Conservation (phyloP, 2,113 vertebrate genomes). For the Chionodraco myersi region DNA sequence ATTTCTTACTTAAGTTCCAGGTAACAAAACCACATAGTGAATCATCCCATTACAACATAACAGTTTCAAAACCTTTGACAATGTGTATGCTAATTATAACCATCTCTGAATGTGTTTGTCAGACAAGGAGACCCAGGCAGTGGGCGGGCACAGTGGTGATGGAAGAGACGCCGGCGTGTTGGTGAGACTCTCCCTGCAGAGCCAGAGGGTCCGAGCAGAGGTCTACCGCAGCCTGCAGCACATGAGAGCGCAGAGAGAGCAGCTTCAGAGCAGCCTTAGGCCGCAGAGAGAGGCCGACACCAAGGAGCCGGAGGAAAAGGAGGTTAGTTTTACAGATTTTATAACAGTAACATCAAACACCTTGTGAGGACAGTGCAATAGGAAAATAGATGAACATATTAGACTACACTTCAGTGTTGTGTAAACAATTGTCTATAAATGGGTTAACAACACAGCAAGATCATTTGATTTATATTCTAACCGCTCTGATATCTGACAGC, state of each 20-base stretch:
- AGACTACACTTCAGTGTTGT: neutral
- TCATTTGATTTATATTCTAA: no score
- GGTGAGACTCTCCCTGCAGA: conserved; percentile 84
- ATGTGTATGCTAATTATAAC: neutral
- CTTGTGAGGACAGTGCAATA: neutral
- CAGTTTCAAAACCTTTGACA: neutral
- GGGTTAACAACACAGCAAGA: neutral
- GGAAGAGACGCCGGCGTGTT: conserved; percentile 50
- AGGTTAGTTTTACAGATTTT: conserved; percentile 37
- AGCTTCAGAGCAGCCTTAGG: conserved; percentile 83
- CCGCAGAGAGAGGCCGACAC: conserved; percentile 22
- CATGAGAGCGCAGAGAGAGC: conserved; percentile 85
- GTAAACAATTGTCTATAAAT: neutral
- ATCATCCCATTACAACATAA: neutral
- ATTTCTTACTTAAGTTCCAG: neutral
- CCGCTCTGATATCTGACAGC: neutral
- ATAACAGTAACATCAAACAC: neutral
- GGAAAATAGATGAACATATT: neutral
- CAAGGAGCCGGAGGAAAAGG: conserved; percentile 1
- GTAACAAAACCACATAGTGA: neutral
- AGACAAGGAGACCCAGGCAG: conserved; percentile 49
- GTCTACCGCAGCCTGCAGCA: conserved; percentile 86
- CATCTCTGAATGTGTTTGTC: conserved; percentile 2
- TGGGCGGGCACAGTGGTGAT: conserved; percentile 12
- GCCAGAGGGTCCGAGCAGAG: conserved; percentile 83